Evolutionary conservation across 2,797 vertebrate genomes (phyloP), one percentile per base, ranked within the genome.

Genomic region (Loris lydekkerianus): DNA sequence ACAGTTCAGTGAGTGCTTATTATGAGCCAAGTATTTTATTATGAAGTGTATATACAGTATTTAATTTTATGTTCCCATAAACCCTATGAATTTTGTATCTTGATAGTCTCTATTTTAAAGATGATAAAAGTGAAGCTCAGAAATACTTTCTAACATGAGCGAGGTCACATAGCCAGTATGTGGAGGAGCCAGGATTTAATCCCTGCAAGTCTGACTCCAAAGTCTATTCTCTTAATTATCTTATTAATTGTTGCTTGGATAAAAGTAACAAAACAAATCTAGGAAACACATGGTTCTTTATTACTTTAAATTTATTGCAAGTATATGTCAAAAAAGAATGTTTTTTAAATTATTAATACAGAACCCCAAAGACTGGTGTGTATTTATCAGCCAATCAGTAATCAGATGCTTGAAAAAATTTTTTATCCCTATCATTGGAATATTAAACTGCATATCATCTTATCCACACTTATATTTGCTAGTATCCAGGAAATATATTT

Each of bases 181-280:
- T 29, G 10, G 40, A 86, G 17, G 56, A 96, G 69, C 37, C 88
- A 91, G 61, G 7, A 84, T 69, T 84, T 84, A 86, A 86, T 94
- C 72, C 40, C 94, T 94, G 89, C 89, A 91, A 85, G 20, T 89
- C 76, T 89, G 89, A 40, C 56, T 95, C 87, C 67, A 46, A 88
- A 89, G 46, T 83, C 75, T 95, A 23, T 84, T 83, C 69, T 94
- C 43, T 96, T 95, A 95, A 91, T 88, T 80, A 91, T 72, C 58
- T 40, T 86, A 37, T 84, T 96, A 96, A 86, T 94, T 95, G 70
- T 96, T 97, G 94, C 95, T 96, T 94, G 86, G 91, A 96, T 94
- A 91, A 96, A 95, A 65, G 40, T 94, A 96, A 89, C 82, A 95
- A 95, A 97, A 93, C 84, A 96, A 95, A 95, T 34, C 49, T 34